A percentile compares a stretch with the other conserved stretches of the same genome.
Evolutionary conservation across 2,113 vertebrate genomes (phyloP).

Genomic region (Cololabis saira): DNA sequence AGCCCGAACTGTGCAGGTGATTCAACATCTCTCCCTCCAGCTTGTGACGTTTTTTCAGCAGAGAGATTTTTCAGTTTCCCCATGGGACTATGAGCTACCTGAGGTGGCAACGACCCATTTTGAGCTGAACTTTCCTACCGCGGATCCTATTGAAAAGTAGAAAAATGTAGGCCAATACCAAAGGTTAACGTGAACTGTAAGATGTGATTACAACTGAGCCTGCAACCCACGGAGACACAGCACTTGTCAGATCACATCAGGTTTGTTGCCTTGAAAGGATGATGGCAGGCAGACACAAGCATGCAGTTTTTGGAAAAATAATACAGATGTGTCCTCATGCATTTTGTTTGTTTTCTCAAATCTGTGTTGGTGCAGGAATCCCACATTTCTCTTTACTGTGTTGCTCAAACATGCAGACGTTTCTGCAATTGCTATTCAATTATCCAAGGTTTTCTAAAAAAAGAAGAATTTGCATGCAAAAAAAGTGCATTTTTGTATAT

Average conservation of each 20-base stretch:
- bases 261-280: neutral
- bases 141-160: neutral
- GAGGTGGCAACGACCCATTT: constrained; percentile 43
- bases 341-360: neutral
- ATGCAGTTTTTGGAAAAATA: neutral
- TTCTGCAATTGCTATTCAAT: too few relatives aligned
- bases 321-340: neutral
- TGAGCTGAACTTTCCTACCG: neutral
- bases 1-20: too few relatives aligned
- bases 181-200: neutral
- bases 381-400: neutral
- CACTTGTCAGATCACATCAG: constrained; percentile 25
- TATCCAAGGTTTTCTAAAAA: too few relatives aligned
- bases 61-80: constrained; percentile 1
- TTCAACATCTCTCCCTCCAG: too few relatives aligned
- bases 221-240: constrained; percentile 22
- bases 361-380: neutral
- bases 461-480: too few relatives aligned
- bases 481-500: too few relatives aligned
- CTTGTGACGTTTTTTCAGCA: neutral
- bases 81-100: constrained; percentile 4
- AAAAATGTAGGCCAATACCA: constrained; percentile 27
- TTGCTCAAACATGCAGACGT: too few relatives aligned
- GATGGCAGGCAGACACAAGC: neutral
- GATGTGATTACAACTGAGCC: constrained; percentile 15